A percentile compares a stretch with the other conserved stretches of the same genome.
Conservation (phyloP, 2,113 vertebrate species). For the Nycticebus coucang region DNA sequence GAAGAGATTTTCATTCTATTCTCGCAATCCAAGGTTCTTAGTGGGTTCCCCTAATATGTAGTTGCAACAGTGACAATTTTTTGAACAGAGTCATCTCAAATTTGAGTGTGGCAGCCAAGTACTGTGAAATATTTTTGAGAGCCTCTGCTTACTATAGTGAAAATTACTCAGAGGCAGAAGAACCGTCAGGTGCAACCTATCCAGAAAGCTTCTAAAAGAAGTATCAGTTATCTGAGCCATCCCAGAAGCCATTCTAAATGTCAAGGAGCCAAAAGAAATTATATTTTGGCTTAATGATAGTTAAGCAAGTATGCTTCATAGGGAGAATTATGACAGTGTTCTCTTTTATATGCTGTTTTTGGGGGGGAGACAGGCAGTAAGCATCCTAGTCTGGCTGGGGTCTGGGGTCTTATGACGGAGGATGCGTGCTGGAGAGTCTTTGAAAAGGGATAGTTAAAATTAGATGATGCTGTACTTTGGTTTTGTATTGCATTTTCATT, state of each 20-base stretch:
- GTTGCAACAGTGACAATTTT: neutral
- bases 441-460: neutral
- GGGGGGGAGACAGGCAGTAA: neutral
- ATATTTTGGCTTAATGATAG: slow-evolving; percentile 10
- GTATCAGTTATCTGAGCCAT: slow-evolving; percentile 29
- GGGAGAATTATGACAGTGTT: neutral
- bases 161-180: neutral
- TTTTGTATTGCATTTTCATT: slow-evolving; percentile 33
- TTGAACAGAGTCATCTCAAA: neutral
- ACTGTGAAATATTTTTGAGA: neutral
- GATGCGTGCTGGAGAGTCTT: neutral
- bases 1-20: neutral
- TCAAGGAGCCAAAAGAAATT: neutral
- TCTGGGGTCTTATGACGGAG: neutral
- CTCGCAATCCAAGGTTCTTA: neutral
- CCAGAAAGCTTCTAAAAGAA: neutral
- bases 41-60: neutral
- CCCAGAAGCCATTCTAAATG: neutral
- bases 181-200: neutral
- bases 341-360: neutral
- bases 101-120: neutral
- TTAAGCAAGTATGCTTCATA: neutral
- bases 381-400: neutral
- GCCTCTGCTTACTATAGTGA: neutral
- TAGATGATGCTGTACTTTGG: neutral